Conservation (phyloP, 1,140 invertebrate species). For the Drosophila nigromelanica region DNA sequence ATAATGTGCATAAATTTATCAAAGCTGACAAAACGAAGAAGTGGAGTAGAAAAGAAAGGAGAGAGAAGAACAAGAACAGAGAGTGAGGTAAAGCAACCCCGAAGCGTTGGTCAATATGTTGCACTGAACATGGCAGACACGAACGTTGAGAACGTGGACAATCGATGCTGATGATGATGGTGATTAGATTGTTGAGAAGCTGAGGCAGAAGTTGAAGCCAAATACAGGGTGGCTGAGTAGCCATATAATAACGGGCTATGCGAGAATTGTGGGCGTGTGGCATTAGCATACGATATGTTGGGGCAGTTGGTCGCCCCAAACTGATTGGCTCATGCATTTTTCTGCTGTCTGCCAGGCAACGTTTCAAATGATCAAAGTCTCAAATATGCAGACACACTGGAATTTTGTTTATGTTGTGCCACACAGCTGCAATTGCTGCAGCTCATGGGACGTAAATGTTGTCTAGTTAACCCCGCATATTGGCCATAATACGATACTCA, state of each 20-base stretch:
- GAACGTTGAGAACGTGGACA: conserved; percentile 3
- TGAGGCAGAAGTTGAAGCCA: conserved; percentile 12
- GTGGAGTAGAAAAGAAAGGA: background rate
- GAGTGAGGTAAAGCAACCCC: conserved; percentile 21
- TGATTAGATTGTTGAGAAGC: conserved; percentile 64
- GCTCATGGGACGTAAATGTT: conserved; percentile 3
- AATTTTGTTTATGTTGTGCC: conserved; percentile 48
- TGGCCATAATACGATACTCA: conserved; percentile 37
- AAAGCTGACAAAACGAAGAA: conserved; percentile 23
- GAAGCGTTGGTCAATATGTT: conserved; percentile 66
- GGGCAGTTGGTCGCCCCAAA: conserved; percentile 6
- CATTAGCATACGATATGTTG: conserved; percentile 35
- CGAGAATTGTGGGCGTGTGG: background rate
- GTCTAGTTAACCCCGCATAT: conserved; percentile 31
- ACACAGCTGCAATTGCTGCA: conserved; percentile 7
- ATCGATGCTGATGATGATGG: conserved; percentile 45
- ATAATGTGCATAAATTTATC: conserved; percentile 79
- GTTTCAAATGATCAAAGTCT: conserved; percentile 75
- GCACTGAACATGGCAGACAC: conserved; percentile 28
- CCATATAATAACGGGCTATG: conserved; percentile 27
- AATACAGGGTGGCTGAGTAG: conserved; percentile 24
- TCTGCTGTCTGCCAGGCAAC: conserved; percentile 32
- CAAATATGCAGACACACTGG: conserved; percentile 77
- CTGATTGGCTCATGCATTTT: conserved; percentile 31
- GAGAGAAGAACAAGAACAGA: background rate